phyloP scores from a whole-genome alignment of 2,113 vertebrate genomes.

The Zapus hudsonius region DNA sequence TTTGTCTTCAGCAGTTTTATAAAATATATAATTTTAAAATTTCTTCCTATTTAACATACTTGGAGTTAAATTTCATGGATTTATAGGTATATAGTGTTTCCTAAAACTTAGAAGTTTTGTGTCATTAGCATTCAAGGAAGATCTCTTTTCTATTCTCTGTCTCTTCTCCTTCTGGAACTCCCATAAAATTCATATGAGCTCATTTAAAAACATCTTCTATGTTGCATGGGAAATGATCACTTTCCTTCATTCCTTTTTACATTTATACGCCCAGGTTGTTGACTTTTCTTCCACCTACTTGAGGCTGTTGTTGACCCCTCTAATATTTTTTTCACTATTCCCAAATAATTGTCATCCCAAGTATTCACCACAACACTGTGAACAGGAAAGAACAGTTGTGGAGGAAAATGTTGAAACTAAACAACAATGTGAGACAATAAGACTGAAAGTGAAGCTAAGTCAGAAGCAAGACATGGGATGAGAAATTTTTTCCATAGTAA shows the following conservation, averaged over 20 bases:
- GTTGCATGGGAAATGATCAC: background rate
- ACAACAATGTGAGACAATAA: background rate
- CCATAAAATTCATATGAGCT: background rate
- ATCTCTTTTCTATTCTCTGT: background rate
- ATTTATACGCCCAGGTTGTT: background rate
- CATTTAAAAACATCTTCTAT: background rate
- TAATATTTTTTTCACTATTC: background rate
- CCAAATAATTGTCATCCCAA: background rate
- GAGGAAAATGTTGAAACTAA: background rate
- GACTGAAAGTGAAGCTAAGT: background rate
- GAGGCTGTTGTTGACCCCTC: background rate
- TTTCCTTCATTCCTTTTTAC: background rate
- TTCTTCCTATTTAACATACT: background rate
- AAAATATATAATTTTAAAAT: no score
- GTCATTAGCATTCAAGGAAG: background rate
- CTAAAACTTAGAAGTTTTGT: background rate
- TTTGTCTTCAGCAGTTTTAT: background rate
- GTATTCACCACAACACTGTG: background rate
- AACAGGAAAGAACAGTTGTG: background rate
- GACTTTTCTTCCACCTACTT: background rate
- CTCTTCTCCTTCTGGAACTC: background rate
- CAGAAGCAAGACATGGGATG: background rate
- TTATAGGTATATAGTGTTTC: background rate
- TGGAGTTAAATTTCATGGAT: background rate
- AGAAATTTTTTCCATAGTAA: background rate